Conservation (phyloP, 2,797 vertebrate species). For the Liparis tanakae region DNA sequence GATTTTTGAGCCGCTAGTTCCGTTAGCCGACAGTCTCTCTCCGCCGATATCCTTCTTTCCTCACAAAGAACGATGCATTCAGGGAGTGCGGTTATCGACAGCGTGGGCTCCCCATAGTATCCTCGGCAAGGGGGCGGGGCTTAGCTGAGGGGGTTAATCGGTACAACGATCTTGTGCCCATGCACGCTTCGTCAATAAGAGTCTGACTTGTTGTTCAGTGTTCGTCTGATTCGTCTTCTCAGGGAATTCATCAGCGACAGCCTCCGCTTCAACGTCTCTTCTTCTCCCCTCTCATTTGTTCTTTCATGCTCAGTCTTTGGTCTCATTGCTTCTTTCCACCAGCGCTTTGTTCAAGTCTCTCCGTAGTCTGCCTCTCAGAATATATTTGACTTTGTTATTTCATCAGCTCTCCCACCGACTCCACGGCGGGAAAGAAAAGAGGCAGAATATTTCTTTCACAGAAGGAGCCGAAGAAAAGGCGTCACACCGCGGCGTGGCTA, state of each 20-base stretch:
- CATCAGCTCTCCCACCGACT: slow-evolving; percentile 15
- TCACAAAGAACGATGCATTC: background rate
- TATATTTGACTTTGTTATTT: slow-evolving; percentile 58
- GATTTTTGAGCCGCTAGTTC: too few species aligned
- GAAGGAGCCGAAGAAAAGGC: background rate
- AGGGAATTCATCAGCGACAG: slow-evolving; percentile 44
- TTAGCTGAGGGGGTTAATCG: background rate
- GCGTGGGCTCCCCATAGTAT: background rate
- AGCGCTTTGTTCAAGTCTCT: slow-evolving; percentile 52
- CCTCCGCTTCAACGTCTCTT: slow-evolving; percentile 49
- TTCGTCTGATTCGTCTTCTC: slow-evolving; percentile 32
- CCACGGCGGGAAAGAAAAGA: slow-evolving; percentile 7
- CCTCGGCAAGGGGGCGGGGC: background rate
- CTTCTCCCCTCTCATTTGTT: slow-evolving; percentile 49
- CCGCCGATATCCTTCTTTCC: too few species aligned
- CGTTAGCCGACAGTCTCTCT: background rate
- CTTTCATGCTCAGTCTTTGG: slow-evolving; percentile 32
- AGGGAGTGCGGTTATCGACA: background rate
- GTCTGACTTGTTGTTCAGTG: slow-evolving; percentile 12
- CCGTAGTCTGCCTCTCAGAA: slow-evolving; percentile 46
- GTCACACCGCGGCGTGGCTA: slow-evolving; percentile 7
- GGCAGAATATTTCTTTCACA: background rate
- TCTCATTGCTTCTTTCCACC: slow-evolving; percentile 50
- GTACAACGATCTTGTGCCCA: background rate
- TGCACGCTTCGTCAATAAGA: background rate